Evolutionary conservation across 2,888 invertebrate species (phyloP).

Genomic region (Dicroscelio sp.): DNA sequence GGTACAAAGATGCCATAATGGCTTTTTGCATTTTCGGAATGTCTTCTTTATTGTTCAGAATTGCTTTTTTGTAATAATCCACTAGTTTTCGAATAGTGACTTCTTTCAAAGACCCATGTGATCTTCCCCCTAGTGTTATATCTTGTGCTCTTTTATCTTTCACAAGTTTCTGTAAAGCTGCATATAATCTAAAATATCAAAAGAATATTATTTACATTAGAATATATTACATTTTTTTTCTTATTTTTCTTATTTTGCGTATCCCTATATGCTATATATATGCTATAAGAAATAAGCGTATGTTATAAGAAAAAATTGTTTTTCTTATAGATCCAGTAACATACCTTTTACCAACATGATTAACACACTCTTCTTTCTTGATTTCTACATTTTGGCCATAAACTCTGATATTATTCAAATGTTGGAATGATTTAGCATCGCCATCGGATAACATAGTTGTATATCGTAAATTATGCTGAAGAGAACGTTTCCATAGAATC

Average conservation of each 20-base stretch:
- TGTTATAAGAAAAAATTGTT: too few species aligned
- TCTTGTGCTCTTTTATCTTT: not conserved
- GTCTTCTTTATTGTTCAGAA: constrained; percentile 42
- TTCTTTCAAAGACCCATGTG: constrained; percentile 45
- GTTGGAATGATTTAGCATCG: constrained; percentile 40
- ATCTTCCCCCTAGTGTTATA: constrained; percentile 36
- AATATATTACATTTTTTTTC: too few species aligned
- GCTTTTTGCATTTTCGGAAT: constrained; percentile 47
- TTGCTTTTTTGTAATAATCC: constrained; percentile 47
- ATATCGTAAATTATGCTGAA: not conserved
- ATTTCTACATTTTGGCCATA: constrained; percentile 29
- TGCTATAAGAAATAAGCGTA: too few species aligned
- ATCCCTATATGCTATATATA: too few species aligned
- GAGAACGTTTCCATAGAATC: constrained; percentile 28
- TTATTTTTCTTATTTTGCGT: too few species aligned
- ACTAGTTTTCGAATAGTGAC: constrained; percentile 46
- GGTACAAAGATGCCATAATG: constrained; percentile 42
- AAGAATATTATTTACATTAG: too few species aligned
- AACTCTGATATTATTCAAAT: constrained; percentile 15
- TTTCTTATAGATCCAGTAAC: too few species aligned
- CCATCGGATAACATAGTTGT: constrained; percentile 36
- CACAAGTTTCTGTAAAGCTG: not conserved
- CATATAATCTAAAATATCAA: constrained; percentile 19
- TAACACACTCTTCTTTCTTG: constrained; percentile 35
- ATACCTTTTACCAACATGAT: too few species aligned